Percentiles rank a stretch among this genome's conserved stretches.
These are phyloP conservation scores for Drosophila macrothrix DNA, from an alignment of 2,888 invertebrate species.

Conservation along the genomic window DNA sequence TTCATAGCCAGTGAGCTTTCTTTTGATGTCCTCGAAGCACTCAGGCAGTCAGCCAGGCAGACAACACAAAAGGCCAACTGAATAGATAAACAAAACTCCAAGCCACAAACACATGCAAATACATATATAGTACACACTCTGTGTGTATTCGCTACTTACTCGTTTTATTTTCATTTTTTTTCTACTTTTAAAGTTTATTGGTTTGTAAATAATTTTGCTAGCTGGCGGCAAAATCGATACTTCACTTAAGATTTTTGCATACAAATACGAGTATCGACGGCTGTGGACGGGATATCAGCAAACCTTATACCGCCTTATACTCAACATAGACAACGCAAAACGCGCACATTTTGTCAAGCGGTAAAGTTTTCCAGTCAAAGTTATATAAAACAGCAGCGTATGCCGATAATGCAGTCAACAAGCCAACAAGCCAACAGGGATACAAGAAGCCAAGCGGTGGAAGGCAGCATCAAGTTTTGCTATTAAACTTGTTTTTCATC, in stretches of 20 bases:
- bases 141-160: constrained; percentile 4
- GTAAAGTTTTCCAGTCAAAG: constrained; percentile 65
- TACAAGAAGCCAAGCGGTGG: background rate
- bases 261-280: constrained; percentile 41
- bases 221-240: constrained; percentile 77
- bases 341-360: constrained; percentile 69
- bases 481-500: constrained; percentile 61
- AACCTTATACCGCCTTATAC: background rate
- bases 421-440: background rate
- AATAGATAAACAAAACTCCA: constrained; percentile 60
- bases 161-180: constrained; percentile 9
- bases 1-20: constrained; percentile 55
- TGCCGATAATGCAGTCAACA: constrained; percentile 73
- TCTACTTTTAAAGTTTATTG: constrained; percentile 70
- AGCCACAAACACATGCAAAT: constrained; percentile 61
- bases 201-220: constrained; percentile 76
- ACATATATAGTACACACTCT: constrained; percentile 24
- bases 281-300: constrained; percentile 2
- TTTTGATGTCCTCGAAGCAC: constrained; percentile 48
- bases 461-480: constrained; percentile 44
- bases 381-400: constrained; percentile 67
- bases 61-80: constrained; percentile 49
- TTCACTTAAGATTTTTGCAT: constrained; percentile 78
- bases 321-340: background rate
- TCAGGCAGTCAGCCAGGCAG: constrained; percentile 16